These are phyloP conservation scores for Cetoscarus ocellatus DNA, from an alignment of 2,797 vertebrate genomes.

Conservation along the genomic window DNA sequence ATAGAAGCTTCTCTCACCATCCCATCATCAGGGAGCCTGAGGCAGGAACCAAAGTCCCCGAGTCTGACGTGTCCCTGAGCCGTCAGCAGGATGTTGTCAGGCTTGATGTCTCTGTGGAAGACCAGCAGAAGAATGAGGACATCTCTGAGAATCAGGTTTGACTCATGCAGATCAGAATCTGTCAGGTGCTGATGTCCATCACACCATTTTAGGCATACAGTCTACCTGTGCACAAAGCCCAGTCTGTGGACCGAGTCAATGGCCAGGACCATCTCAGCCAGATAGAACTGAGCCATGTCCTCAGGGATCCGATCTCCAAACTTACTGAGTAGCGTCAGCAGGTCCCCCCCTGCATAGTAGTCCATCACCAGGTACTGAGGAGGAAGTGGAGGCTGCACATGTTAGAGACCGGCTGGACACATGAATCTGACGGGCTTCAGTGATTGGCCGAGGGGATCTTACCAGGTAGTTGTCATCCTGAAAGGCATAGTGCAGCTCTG, in stretches of 20 bases:
- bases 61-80: conserved; percentile 87
- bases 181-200: no score
- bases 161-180: no score
- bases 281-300: conserved; percentile 91
- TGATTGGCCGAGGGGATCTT: conserved; percentile 1
- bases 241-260: conserved; percentile 89
- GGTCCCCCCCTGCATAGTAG: conserved; percentile 91
- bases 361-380: conserved; percentile 91
- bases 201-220: no score
- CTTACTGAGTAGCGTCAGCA: conserved; percentile 91
- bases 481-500: conserved; percentile 91
- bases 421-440: neutral
- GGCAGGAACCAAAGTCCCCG: conserved; percentile 91
- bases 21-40: conserved; percentile 85
- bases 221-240: conserved; percentile 93
- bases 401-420: neutral
- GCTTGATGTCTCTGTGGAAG: conserved; percentile 88
- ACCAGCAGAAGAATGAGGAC: neutral
- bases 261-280: conserved; percentile 91
- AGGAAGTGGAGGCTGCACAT: neutral
- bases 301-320: conserved; percentile 88
- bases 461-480: conserved; percentile 92
- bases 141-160: no score
- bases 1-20: conserved; percentile 78
- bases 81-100: conserved; percentile 91